These are phyloP conservation scores for Mola mola DNA, from an alignment of 2,113 vertebrate genomes.

Conservation along the genomic window DNA sequence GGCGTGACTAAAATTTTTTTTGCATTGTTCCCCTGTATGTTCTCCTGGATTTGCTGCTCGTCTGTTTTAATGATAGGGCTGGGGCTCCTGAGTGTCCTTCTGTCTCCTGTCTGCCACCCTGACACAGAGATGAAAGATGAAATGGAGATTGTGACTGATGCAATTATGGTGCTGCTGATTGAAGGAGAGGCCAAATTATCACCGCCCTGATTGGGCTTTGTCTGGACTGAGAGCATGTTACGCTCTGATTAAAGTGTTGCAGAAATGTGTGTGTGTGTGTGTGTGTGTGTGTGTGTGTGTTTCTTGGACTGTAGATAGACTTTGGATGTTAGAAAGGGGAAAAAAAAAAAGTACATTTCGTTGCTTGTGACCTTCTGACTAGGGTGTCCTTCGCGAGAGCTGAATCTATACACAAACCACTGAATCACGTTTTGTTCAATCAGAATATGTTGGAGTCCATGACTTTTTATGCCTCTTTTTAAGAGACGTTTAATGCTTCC, in stretches of 20 bases:
- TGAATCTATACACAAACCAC: slow-evolving; percentile 30
- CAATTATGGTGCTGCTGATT: slow-evolving; percentile 83
- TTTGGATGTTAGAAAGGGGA: slow-evolving; percentile 28
- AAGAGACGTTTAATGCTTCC: not conserved
- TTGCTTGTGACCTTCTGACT: slow-evolving; percentile 69
- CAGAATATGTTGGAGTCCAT: slow-evolving; percentile 10
- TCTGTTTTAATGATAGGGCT: slow-evolving; percentile 72
- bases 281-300: slow-evolving; percentile 25
- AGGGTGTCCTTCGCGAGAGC: slow-evolving; percentile 35
- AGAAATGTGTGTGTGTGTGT: slow-evolving; percentile 37
- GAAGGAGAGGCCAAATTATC: slow-evolving; percentile 86
- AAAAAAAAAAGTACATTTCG: slow-evolving; percentile 31
- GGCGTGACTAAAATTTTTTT: slow-evolving; percentile 14
- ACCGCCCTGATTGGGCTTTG: slow-evolving; percentile 82
- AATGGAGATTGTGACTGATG: slow-evolving; percentile 84
- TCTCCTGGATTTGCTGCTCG: slow-evolving; percentile 59
- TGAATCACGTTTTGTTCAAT: slow-evolving; percentile 35
- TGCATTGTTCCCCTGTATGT: slow-evolving; percentile 53
- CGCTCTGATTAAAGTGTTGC: slow-evolving; percentile 82
- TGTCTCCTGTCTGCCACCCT: slow-evolving; percentile 56
- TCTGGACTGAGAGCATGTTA: slow-evolving; percentile 77
- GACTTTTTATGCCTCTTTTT: not conserved
- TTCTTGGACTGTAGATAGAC: slow-evolving; percentile 32
- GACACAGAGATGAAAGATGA: slow-evolving; percentile 81
- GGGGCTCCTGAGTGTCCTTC: slow-evolving; percentile 63